A percentile compares a stretch with the other conserved stretches of the same genome.
phyloP scores from a whole-genome alignment of 2,113 vertebrate species.

The cattle (Bos taurus) region ARS-UCD2.0 NC_037345.1:54315501-54316000 shows the following conservation, averaged over 20 bases:
- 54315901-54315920: neutral
- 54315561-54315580: neutral
- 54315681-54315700: neutral
- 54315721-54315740: neutral
- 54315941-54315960: neutral
- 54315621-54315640: neutral
- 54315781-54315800: fast-evolving
- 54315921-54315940: neutral
- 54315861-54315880: neutral
- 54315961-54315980: neutral
- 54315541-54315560: neutral
- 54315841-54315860: neutral
- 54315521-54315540: neutral
- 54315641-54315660: neutral
- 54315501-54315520: neutral
- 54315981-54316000: neutral
- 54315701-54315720: neutral
- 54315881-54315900: neutral
- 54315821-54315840: neutral
- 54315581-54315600: neutral
- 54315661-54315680: neutral
- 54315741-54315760: neutral
- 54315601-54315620: neutral
- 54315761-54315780: neutral
- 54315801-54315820: neutral